Percentiles rank a stretch among this genome's conserved stretches.
phyloP scores from a whole-genome alignment of 2,113 vertebrate species.

The Lucifuga dentata region DNA sequence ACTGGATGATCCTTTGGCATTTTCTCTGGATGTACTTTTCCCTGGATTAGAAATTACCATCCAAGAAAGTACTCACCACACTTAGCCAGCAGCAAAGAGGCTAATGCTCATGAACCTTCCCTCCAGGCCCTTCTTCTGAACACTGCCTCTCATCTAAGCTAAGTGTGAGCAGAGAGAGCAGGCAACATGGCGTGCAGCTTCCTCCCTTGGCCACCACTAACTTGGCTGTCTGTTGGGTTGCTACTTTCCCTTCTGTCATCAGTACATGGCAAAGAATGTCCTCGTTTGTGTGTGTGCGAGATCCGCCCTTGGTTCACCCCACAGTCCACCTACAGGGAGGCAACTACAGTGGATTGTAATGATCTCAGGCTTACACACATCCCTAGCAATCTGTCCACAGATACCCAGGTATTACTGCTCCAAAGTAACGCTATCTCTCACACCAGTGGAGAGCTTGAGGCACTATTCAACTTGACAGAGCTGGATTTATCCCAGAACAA shows the following conservation, averaged over 20 bases:
- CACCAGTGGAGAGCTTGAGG: conserved; percentile 90
- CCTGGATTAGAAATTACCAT: conserved; percentile 25
- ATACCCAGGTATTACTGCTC: conserved; percentile 95
- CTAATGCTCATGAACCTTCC: conserved; percentile 53
- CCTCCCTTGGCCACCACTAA: conserved; percentile 66
- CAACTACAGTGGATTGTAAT: conserved; percentile 97
- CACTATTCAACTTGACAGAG: conserved; percentile 93
- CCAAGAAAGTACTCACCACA: conserved; percentile 11
- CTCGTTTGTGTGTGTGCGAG: conserved; percentile 95
- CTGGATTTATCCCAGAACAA: conserved; percentile 98
- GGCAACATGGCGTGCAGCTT: conserved; percentile 81
- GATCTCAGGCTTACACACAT: conserved; percentile 92
- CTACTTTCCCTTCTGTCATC: conserved; percentile 78
- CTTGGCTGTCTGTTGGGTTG: conserved; percentile 79
- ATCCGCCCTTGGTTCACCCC: conserved; percentile 98
- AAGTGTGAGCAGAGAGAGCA: conserved; percentile 55
- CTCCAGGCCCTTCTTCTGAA: conserved; percentile 42
- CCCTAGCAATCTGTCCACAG: conserved; percentile 91
- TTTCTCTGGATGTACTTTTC: conserved; percentile 22
- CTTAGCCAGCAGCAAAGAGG: conserved; percentile 24
- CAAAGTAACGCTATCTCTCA: conserved; percentile 95
- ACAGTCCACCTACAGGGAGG: conserved; percentile 96
- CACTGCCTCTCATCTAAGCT: conserved; percentile 53
- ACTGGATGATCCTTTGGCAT: conserved; percentile 43
- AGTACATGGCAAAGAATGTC: conserved; percentile 85